Percentiles rank a stretch among this genome's conserved stretches.
Conservation (phyloP, 2,888 invertebrate species). For the Drosophila quinaria region DNA sequence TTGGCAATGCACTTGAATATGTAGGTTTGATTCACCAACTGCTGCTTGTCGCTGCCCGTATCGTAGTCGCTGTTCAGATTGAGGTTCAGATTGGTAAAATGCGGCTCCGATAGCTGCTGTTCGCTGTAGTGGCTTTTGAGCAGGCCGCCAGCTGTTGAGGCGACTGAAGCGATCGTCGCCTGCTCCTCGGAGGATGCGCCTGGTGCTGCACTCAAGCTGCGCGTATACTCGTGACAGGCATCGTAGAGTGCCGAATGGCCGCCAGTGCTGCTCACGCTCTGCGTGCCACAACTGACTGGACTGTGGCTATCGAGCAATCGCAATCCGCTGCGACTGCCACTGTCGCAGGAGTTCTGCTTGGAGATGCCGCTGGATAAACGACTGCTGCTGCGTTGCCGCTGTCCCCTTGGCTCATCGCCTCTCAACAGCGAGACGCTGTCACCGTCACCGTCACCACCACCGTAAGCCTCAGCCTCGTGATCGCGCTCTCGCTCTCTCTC, state of each 20-base stretch:
- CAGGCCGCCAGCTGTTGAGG: constrained; percentile 52
- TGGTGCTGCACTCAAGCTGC: constrained; percentile 71
- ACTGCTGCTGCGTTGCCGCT: constrained; percentile 71
- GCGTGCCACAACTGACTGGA: constrained; percentile 71
- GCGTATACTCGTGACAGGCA: constrained; percentile 73
- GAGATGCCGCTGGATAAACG: constrained; percentile 77
- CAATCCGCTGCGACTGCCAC: constrained; percentile 71
- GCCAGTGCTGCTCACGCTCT: constrained; percentile 66
- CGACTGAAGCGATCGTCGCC: constrained; percentile 59
- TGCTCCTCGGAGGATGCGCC: constrained; percentile 70
- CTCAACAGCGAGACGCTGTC: constrained; percentile 79
- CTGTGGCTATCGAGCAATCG: constrained; percentile 73
- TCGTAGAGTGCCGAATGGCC: constrained; percentile 76
- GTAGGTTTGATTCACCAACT: constrained; percentile 84
- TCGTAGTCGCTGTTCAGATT: constrained; percentile 72
- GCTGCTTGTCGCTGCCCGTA: constrained; percentile 81
- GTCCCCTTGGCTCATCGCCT: constrained; percentile 75
- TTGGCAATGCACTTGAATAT: constrained; percentile 85
- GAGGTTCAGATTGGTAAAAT: constrained; percentile 75
- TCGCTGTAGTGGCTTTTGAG: constrained; percentile 85
- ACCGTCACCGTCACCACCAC: constrained; percentile 40
- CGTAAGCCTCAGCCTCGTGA: constrained; percentile 20
- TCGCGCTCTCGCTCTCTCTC: constrained; percentile 33
- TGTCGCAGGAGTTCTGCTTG: constrained; percentile 83
- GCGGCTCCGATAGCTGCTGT: constrained; percentile 81